A percentile compares a stretch with the other conserved stretches of the same genome.
Evolutionary conservation across 2,888 invertebrate species (phyloP).

Genomic region (Melanostoma scalare): DNA sequence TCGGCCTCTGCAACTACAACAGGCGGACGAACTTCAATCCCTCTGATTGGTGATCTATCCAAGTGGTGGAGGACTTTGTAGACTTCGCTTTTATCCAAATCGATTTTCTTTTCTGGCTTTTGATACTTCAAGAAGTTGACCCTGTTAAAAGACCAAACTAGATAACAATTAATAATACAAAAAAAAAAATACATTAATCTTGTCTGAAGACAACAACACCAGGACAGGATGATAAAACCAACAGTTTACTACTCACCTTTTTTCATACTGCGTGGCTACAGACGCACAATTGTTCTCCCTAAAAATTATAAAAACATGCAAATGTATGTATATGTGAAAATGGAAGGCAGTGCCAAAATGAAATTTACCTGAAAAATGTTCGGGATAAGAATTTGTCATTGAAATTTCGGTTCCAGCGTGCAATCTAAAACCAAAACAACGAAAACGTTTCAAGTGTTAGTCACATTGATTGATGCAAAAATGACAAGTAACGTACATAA

Average conservation of each 20-base stretch:
- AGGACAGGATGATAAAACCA: too few species aligned
- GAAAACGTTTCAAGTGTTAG: slow-evolving; percentile 78
- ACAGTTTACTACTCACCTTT: slow-evolving; percentile 75
- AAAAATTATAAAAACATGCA: slow-evolving; percentile 76
- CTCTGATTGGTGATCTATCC: slow-evolving; percentile 86
- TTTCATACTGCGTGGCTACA: slow-evolving; percentile 80
- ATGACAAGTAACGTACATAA: slow-evolving; percentile 53
- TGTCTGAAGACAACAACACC: not conserved
- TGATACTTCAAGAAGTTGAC: slow-evolving; percentile 96
- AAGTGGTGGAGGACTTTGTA: slow-evolving; percentile 91
- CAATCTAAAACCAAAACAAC: slow-evolving; percentile 85
- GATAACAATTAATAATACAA: not conserved
- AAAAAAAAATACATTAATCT: slow-evolving; percentile 16
- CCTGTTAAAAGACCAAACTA: slow-evolving; percentile 82
- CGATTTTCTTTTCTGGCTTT: slow-evolving; percentile 89
- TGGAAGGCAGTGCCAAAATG: slow-evolving; percentile 26
- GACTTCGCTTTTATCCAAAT: slow-evolving; percentile 90
- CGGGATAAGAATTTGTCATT: slow-evolving; percentile 82
- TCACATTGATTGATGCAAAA: slow-evolving; percentile 38
- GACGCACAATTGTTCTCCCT: slow-evolving; percentile 84
- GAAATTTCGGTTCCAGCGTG: slow-evolving; percentile 84
- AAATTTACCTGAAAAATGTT: slow-evolving; percentile 85
- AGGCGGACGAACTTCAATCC: slow-evolving; percentile 86
- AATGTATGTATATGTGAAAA: slow-evolving; percentile 6
- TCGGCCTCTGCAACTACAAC: slow-evolving; percentile 88